Base-by-base conservation (phyloP, 2,888 invertebrate species). In the Yponomeuta cagnagella region DNA sequence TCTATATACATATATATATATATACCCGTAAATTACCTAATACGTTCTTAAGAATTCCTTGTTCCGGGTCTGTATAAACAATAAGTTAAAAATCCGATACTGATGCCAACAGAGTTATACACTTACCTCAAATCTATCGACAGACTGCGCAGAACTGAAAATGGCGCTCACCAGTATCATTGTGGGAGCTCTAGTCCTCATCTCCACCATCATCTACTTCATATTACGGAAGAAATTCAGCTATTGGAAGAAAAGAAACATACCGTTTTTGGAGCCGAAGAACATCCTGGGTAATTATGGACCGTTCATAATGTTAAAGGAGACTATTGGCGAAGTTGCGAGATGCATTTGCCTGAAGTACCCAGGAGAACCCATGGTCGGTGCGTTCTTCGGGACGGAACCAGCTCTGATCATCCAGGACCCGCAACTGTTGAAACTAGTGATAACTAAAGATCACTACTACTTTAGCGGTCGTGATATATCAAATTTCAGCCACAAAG, bases 391-490 rank as follows among this genome's bases (percentile, higher is more conserved):
- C 69, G 72, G 73, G 8, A 72, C 74, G 0, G 63, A 70, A 48
- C 73, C 73, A 10, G 68, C 75, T 2, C 74, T 79, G 6, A 73
- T 79, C 1, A 71, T 80, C 3, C 75, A 76, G 37, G 77, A 77
- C 23, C 80, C 79, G 2, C 77, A 79, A 15, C 66, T 78, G 1
- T 74, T 82, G 37, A 82, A 80, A 70, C 74, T 76, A 0, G 73
- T 80, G 10, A 68, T 78, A 5, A 78, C 77, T 0, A 80, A 82
- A 70, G 80, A 82, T 70, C 79, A 76, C 71, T 76, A 77, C 72
- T 78, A 77, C 74, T 81, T 82, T 71, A 75, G 72, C 52, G 76
- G 77, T 23, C 74, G 80, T 70, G 79, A 77, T 52, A 43, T 73
- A 4, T 74, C 76, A 9, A 75, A 77, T 9, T 77, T 78, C 70